Conservation (phyloP, 2,888 invertebrate genomes). For the Neoitamus cyanurus region DNA sequence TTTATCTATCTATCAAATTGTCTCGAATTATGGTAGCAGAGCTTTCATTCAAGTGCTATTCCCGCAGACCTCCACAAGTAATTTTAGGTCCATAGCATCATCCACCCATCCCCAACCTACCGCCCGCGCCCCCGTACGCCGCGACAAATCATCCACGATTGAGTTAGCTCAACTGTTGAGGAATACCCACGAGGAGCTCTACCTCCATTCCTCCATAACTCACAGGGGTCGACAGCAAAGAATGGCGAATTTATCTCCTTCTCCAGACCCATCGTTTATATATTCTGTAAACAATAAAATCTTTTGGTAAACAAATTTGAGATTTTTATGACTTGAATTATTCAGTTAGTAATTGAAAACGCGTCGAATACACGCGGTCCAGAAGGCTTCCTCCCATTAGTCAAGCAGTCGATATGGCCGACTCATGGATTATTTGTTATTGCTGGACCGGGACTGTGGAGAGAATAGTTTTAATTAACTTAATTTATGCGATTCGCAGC, state of each 20-base stretch:
- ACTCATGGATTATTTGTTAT: background rate
- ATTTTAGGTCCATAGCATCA: background rate
- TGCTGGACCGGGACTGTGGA: background rate
- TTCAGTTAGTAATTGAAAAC: background rate
- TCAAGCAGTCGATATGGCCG: background rate
- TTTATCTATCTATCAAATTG: background rate
- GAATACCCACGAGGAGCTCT: background rate
- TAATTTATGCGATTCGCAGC: background rate
- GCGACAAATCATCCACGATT: background rate
- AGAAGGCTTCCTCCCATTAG: background rate
- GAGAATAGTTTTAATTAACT: background rate
- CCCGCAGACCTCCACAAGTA: background rate
- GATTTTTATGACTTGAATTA: constrained; percentile 15
- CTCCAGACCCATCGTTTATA: background rate
- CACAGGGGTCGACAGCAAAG: background rate
- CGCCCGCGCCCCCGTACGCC: no score
- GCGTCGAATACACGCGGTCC: background rate
- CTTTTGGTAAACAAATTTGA: constrained; percentile 10
- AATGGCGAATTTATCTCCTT: background rate
- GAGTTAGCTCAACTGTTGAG: background rate
- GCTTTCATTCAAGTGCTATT: background rate
- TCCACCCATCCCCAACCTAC: background rate
- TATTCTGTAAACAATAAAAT: background rate
- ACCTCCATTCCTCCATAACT: background rate
- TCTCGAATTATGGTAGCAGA: background rate